Conservation (phyloP, 2,113 vertebrate species). For the Indicator indicator region DNA sequence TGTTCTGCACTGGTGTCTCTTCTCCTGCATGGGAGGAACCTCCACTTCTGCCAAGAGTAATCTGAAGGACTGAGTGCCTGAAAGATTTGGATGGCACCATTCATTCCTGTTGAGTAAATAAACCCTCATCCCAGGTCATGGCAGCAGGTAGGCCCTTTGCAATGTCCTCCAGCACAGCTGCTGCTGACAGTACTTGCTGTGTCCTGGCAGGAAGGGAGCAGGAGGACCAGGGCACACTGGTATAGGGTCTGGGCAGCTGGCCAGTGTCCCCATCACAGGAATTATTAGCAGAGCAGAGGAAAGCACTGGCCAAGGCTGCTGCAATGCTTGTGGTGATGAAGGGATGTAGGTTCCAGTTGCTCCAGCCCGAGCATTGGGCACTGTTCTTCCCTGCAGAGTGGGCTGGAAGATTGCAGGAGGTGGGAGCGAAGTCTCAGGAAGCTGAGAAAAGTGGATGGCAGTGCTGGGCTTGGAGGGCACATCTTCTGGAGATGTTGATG, state of each 20-base stretch:
- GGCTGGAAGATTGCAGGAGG: background rate
- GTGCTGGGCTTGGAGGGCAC: background rate
- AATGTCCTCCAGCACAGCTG: background rate
- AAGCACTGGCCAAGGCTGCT: fast-evolving
- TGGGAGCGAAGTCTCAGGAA: background rate
- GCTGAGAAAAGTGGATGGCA: background rate
- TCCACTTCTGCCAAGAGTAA: background rate
- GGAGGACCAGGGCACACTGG: fast-evolving
- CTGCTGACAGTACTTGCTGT: background rate
- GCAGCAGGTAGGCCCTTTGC: background rate
- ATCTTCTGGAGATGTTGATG: background rate
- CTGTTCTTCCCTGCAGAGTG: fast-evolving
- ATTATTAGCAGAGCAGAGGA: background rate
- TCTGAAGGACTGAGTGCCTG: background rate
- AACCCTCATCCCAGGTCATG: background rate
- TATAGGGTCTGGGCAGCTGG: fast-evolving
- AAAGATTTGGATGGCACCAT: background rate
- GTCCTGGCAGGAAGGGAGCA: background rate
- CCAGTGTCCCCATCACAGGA: fast-evolving
- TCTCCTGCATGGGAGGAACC: background rate
- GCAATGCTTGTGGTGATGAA: fast-evolving
- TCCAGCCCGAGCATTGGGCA: fast-evolving
- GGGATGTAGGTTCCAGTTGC: fast-evolving
- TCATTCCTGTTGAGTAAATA: background rate
- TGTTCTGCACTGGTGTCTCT: background rate